A percentile compares a stretch with the other conserved stretches of the same genome.
Conservation (phyloP, 2,888 invertebrate genomes). For the Slavum lentiscoides region DNA sequence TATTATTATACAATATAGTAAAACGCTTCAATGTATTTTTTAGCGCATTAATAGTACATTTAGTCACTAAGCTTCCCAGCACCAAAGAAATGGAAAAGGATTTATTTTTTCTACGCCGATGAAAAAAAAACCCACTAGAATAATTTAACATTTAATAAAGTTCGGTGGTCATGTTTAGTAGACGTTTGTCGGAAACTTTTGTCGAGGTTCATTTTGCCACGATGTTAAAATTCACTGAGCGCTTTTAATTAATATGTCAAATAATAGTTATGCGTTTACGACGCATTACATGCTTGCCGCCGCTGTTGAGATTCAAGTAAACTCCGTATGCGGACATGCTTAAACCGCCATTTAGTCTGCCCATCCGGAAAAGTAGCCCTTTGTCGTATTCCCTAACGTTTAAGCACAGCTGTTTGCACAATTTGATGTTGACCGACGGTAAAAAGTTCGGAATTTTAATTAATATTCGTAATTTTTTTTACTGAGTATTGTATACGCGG, state of each 20-base stretch:
- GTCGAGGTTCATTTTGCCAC: conserved; percentile 29
- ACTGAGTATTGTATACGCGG: neutral
- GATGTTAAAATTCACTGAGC: conserved; percentile 37
- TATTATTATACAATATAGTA: neutral
- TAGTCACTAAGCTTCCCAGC: neutral
- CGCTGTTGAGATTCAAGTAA: conserved; percentile 25
- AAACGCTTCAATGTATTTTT: no score
- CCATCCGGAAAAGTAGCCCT: conserved; percentile 28
- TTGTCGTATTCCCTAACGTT: conserved; percentile 12
- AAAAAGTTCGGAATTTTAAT: conserved; percentile 36
- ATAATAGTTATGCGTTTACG: conserved; percentile 42
- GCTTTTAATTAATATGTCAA: conserved; percentile 52
- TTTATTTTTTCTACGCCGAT: neutral
- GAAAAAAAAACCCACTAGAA: neutral
- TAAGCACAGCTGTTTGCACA: conserved; percentile 40
- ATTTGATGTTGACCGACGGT: conserved; percentile 31
- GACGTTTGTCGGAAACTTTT: conserved; percentile 27
- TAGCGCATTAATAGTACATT: neutral
- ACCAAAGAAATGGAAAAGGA: conserved; percentile 1
- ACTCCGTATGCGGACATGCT: conserved; percentile 33
- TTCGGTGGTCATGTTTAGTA: conserved; percentile 36
- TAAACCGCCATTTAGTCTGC: conserved; percentile 28
- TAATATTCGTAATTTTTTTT: neutral
- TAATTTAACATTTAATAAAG: conserved; percentile 31
- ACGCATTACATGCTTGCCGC: conserved; percentile 28